phyloP scores from a whole-genome alignment of 2,113 vertebrate genomes.

The Chlorocebus sabaeus region DNA sequence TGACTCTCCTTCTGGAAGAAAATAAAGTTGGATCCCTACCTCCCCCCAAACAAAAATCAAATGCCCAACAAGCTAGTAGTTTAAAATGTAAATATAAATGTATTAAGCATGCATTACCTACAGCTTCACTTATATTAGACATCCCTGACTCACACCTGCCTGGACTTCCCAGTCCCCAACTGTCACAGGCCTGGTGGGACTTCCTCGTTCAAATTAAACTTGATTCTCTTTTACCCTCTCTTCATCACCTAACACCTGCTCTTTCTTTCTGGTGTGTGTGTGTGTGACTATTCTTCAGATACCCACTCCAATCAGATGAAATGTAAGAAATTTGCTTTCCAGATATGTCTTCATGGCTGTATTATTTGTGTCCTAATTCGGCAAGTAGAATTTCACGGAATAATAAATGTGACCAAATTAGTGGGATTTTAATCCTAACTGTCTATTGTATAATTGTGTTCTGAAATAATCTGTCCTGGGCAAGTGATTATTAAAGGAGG shows the following conservation, averaged over 20 bases:
- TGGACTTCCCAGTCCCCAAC: background rate
- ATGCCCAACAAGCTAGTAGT: background rate
- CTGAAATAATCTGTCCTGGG: conserved; percentile 28
- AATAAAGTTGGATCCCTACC: background rate
- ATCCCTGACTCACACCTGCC: background rate
- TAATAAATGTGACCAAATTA: conserved; percentile 58
- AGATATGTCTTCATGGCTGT: conserved; percentile 53
- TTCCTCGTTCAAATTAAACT: conserved; percentile 7
- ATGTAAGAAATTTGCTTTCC: conserved; percentile 68
- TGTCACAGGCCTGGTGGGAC: background rate
- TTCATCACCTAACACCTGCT: conserved; percentile 61
- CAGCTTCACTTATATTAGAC: background rate
- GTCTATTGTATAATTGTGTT: conserved; percentile 4
- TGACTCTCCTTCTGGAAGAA: background rate
- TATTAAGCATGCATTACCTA: background rate
- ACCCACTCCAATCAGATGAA: conserved; percentile 43
- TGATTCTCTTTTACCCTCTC: conserved; percentile 8
- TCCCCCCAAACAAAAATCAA: background rate
- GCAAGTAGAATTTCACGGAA: conserved; percentile 53
- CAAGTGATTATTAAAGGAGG: conserved; percentile 13
- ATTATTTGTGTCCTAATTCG: conserved; percentile 45
- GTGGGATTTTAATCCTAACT: conserved; percentile 26
- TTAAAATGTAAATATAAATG: conserved; percentile 11
- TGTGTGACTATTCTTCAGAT: conserved; percentile 50
- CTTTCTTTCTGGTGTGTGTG: conserved; percentile 17